Evolutionary conservation across 1,140 invertebrate species (phyloP).

Genomic region (Drosophila rhopaloa): DNA sequence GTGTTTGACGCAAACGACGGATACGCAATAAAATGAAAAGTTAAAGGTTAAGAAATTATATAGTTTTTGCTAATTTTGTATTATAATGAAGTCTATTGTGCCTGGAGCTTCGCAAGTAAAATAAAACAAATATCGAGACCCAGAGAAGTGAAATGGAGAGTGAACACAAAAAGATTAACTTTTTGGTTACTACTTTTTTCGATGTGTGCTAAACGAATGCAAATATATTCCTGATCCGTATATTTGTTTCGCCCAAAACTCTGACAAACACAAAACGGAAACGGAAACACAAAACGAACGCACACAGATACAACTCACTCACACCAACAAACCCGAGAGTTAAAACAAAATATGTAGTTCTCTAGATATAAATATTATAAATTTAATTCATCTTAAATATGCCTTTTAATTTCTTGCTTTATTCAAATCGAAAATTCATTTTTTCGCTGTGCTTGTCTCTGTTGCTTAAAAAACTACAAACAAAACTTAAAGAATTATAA

Average conservation of each 20-base stretch:
- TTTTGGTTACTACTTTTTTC: slow-evolving; percentile 40
- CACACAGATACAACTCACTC: slow-evolving; percentile 32
- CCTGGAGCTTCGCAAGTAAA: slow-evolving; percentile 18
- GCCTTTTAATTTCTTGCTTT: slow-evolving; percentile 65
- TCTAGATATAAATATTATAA: slow-evolving; percentile 52
- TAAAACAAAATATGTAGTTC: slow-evolving; percentile 59
- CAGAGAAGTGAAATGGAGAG: slow-evolving; percentile 24
- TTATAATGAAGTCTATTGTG: slow-evolving; percentile 35
- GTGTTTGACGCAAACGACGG: slow-evolving; percentile 42
- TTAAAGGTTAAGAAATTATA: slow-evolving; percentile 38
- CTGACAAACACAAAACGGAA: slow-evolving; percentile 51
- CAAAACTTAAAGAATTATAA: slow-evolving; percentile 15
- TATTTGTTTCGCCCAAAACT: slow-evolving; percentile 31
- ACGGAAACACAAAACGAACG: slow-evolving; percentile 54
- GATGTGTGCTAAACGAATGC: slow-evolving; percentile 59
- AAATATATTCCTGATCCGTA: slow-evolving; percentile 35
- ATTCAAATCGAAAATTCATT: slow-evolving; percentile 44
- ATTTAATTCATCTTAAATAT: slow-evolving; percentile 56
- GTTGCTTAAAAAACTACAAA: slow-evolving; percentile 55
- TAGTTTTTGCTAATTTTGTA: slow-evolving; percentile 50
- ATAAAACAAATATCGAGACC: slow-evolving; percentile 23
- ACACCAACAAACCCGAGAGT: slow-evolving; percentile 28
- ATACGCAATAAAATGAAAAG: slow-evolving; percentile 28
- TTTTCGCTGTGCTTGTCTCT: slow-evolving; percentile 75
- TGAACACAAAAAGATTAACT: slow-evolving; percentile 15